Evolutionary conservation across 2,113 vertebrate species (phyloP).

Genomic region (Nesogale talazaci): DNA sequence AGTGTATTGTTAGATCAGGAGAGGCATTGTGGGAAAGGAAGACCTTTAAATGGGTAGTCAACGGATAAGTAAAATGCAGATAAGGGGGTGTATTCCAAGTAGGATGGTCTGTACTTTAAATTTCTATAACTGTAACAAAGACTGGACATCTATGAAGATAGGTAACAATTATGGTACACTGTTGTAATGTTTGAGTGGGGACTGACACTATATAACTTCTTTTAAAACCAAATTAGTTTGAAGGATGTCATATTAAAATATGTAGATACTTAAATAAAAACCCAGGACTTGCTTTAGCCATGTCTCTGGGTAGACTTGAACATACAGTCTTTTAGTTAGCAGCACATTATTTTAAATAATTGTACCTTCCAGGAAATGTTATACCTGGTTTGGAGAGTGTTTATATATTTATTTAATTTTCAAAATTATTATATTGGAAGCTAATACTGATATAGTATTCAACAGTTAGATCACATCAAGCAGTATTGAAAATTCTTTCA

Average conservation of each 20-base stretch:
- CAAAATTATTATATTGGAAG: too few relatives aligned
- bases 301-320: not conserved
- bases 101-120: not conserved
- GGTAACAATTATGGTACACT: not conserved
- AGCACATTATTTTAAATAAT: not conserved
- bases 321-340: not conserved
- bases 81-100: rapidly evolving
- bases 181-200: not conserved
- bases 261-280: not conserved
- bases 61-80: not conserved
- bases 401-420: too few relatives aligned
- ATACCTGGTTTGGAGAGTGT: not conserved
- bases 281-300: not conserved
- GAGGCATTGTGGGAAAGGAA: not conserved
- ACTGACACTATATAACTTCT: not conserved
- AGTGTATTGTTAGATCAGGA: not conserved
- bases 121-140: not conserved
- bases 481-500: too few relatives aligned
- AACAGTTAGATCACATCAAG: too few relatives aligned
- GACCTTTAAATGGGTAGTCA: not conserved
- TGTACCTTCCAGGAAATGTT: not conserved
- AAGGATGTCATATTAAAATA: not conserved
- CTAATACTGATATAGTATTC: too few relatives aligned
- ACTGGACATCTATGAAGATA: too few relatives aligned
- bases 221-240: not conserved